phyloP scores from a whole-genome alignment of 2,113 vertebrate genomes.

The Colinus virginianus region DNA sequence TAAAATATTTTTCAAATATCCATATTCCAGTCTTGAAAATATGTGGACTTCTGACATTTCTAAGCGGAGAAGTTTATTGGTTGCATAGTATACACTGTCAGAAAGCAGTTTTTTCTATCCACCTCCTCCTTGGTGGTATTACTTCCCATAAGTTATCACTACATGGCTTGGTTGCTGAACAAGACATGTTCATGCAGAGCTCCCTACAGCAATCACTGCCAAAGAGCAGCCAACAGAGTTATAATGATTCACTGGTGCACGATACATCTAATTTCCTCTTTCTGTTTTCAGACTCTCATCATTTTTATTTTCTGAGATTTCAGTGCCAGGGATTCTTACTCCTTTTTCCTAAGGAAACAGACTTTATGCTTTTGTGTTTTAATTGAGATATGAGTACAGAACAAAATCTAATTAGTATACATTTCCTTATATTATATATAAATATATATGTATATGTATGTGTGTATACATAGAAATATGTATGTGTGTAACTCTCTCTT shows the following conservation, averaged over 20 bases:
- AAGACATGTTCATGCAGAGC: neutral
- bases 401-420: conserved; percentile 14
- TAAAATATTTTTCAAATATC: neutral
- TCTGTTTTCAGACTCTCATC: conserved; percentile 53
- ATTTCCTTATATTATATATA: conserved; percentile 13
- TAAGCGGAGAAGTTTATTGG: neutral
- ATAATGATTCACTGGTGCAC: conserved; percentile 53
- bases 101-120: neutral
- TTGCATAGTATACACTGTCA: neutral
- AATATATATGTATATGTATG: neutral
- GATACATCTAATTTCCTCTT: conserved; percentile 56
- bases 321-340: conserved; percentile 47
- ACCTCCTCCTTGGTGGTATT: neutral
- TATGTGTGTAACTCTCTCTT: neutral
- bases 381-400: conserved; percentile 50
- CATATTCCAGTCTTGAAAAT: neutral
- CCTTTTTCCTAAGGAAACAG: conserved; percentile 38
- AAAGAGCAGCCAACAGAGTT: conserved; percentile 63
- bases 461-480: neutral
- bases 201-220: conserved; percentile 42
- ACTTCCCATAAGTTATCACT: conserved; percentile 13
- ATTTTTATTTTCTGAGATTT: conserved; percentile 53
- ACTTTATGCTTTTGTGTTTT: conserved; percentile 26
- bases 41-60: neutral
- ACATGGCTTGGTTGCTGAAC: neutral